Base-by-base conservation (phyloP, 2,888 invertebrate genomes). In the Cancer borealis region DNA sequence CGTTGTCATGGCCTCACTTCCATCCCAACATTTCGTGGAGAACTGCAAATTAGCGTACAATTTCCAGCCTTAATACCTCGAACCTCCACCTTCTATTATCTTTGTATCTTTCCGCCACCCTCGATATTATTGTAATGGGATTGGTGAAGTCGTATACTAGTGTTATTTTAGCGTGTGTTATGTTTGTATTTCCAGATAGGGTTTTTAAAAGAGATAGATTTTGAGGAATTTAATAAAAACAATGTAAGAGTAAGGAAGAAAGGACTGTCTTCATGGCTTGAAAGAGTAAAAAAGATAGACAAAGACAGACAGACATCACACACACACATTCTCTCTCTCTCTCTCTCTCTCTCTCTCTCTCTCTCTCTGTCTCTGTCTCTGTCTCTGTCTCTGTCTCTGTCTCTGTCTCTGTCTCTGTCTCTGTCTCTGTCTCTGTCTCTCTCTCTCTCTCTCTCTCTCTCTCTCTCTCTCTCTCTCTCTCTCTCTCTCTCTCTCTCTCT, bases 401-500 rank as follows among this genome's bases (percentile, higher is more conserved):
- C 60, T 60, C 60, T 60, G n/a, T n/a, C n/a, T 39, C 39, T 39
- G 1, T 39, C 39, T 39, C 39, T 39, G 1, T 39, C 39, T 39
- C 39, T 39, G 1, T 39, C 39, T 39, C 39, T 39, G 1, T 39
- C 39, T 39, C 39, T 39, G 1, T 39, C 39, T 39, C 39, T 39
- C 39, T 60, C 54, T 12, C 12, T 54, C 54, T 60, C 60, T 60
- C 60, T 60, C 60, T 60, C 60, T 60, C 60, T 60, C 60, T 60
- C 60, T 60, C 60, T 60, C 60, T 60, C 60, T 60, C 60, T 60
- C 60, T 60, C 60, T 60, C 60, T 60, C 60, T 60, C 60, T 60
- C 60, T 60, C 60, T 60, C 60, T 60, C 60, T 60, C 60, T 60
- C 60, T 60, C 60, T 60, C 60, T 60, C 60, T 60, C 60, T 60